These are phyloP conservation scores for Halesus radiatus DNA, from an alignment of 1,140 invertebrate species.

Conservation along the genomic window DNA sequence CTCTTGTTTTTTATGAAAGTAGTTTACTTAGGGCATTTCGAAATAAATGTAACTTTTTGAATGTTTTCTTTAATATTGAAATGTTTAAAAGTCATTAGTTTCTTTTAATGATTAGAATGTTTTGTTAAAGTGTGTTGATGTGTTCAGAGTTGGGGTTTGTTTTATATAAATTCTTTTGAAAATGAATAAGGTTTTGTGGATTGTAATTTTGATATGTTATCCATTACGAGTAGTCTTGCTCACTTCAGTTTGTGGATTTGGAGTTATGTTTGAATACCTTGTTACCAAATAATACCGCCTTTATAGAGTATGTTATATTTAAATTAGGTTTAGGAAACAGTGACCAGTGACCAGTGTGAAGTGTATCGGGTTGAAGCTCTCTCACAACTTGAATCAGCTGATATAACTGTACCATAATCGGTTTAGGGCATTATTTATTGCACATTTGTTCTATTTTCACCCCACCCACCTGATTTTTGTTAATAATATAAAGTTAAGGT, in stretches of 20 bases:
- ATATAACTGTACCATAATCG: conserved; percentile 39
- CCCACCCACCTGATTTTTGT: conserved; percentile 48
- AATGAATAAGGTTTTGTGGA: conserved; percentile 25
- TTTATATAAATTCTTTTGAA: conserved; percentile 25
- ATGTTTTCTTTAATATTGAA: not conserved
- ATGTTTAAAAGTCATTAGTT: conserved; percentile 11
- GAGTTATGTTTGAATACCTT: conserved; percentile 52
- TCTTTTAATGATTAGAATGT: not conserved
- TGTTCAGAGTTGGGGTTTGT: not conserved
- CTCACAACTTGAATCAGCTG: conserved; percentile 42
- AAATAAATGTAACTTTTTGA: no score
- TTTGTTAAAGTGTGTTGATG: not conserved
- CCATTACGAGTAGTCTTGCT: not conserved
- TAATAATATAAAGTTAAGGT: conserved; percentile 26
- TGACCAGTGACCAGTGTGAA: conserved; percentile 49
- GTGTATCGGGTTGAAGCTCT: conserved; percentile 51
- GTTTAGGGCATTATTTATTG: conserved; percentile 56
- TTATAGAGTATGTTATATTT: conserved; percentile 41
- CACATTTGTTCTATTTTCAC: conserved; percentile 46
- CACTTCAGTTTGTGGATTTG: not conserved
- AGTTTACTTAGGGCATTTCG: no score
- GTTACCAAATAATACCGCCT: conserved; percentile 59
- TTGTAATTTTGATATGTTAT: conserved; percentile 16
- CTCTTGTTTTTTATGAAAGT: no score
- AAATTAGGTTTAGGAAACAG: conserved; percentile 28